Evolutionary conservation across 2,797 vertebrate genomes (phyloP), one percentile per base, ranked within the genome.

Genomic region (Pangasius larnaudii): DNA sequence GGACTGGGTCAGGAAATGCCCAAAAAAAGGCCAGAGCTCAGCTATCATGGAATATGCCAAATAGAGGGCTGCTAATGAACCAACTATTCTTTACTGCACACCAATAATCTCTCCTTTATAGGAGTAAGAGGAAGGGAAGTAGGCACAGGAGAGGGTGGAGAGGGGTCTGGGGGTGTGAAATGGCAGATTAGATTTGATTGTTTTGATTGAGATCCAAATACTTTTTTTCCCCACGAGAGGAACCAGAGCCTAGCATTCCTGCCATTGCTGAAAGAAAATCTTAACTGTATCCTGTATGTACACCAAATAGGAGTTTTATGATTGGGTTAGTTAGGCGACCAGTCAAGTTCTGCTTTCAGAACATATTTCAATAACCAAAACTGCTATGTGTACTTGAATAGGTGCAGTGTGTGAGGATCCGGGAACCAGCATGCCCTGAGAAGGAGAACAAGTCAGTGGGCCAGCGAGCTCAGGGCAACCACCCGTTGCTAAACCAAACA

Each of bases 191-290:
- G 18, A 80, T 85, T 77, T 91, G 93, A 93, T 81, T 81, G 92
- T 89, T 90, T 89, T 90, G 90, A 90, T 88, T 89, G 89, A 51
- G 86, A 85, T 88, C 65, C 83, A 79, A 85, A 87, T 89, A 67
- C 69, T 36, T 1, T 89, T 91, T 89, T 89, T 93, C 94, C 92
- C 93, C 30, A 22, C 93, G 87, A 91, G 91, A 94, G 92, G 93
- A 95, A 94, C 93, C 93, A 84, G 90, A 90, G 89, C 91, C 93
- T 90, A 93, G 91, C 93, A 95, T 95, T 96, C 94, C 93, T 94
- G 93, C 93, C 94, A 94, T 93, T 93, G 92, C 93, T 93, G 91
- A 91, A 59, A 79, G 77, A 95, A 94, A 94, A 95, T 95, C 92
- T 92, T 69, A 93, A 94, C 93, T 94, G 88, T 95, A 95, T 95